Percentiles rank a stretch among this genome's conserved stretches.
phyloP scores from a whole-genome alignment of 1,140 invertebrate genomes.

The Meloidogyne floridensis region DNA sequence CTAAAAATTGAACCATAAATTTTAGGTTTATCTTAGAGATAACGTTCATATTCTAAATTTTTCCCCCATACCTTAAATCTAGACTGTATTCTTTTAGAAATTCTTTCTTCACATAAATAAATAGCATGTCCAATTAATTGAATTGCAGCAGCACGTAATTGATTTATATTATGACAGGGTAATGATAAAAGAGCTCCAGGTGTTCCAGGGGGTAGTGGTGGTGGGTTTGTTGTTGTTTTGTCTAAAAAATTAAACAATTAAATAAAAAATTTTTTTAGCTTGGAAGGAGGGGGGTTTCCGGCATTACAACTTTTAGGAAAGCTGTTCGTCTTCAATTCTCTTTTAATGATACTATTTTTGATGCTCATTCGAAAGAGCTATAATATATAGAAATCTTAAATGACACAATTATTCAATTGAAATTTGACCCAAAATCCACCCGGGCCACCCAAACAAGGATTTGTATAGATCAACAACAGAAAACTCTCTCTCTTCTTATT shows the following conservation, averaged over 20 bases:
- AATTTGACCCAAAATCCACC: no score
- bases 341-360: no score
- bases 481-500: neutral
- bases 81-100: slow-evolving; percentile 40
- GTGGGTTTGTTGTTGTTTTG: neutral
- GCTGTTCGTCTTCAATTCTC: no score
- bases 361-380: no score
- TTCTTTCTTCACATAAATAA: slow-evolving; percentile 42
- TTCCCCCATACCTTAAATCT: slow-evolving; percentile 41
- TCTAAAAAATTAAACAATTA: neutral
- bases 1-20: neutral
- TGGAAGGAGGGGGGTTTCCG: no score
- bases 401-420: no score
- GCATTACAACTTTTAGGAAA: no score
- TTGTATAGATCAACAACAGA: no score
- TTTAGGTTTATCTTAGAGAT: no score
- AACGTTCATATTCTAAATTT: no score
- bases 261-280: neutral
- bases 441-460: no score
- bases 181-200: slow-evolving; percentile 75
- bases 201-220: neutral
- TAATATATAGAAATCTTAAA: no score
- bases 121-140: slow-evolving; percentile 45
- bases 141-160: slow-evolving; percentile 33
- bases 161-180: slow-evolving; percentile 38